A percentile compares a stretch with the other conserved stretches of the same genome.
Evolutionary conservation across 2,797 vertebrate genomes (phyloP).

Genomic region (Lacerta viridis): DNA sequence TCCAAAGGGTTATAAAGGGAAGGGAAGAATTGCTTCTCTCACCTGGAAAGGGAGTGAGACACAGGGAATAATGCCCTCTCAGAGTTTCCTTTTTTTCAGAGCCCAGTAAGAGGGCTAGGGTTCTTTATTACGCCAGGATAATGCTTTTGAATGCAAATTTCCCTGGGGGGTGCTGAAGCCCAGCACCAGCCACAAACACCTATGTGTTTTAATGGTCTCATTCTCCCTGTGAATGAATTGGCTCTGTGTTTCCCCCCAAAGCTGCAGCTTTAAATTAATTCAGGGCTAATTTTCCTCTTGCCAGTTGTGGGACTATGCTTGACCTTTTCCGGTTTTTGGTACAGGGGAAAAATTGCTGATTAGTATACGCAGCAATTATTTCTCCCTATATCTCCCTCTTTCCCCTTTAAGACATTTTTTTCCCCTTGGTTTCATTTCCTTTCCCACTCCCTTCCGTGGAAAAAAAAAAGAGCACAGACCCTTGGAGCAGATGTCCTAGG

Average conservation of each 20-base stretch:
- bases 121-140: conserved; percentile 45
- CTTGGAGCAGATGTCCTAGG: conserved; percentile 8
- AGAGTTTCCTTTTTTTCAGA: conserved; percentile 1
- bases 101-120: conserved; percentile 16
- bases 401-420: not conserved
- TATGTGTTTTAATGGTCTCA: conserved; percentile 65
- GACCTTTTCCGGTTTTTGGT: conserved; percentile 57
- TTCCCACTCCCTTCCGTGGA: not conserved
- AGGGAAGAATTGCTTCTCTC: conserved; percentile 39
- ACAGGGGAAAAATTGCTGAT: conserved; percentile 51
- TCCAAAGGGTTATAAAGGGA: conserved; percentile 56
- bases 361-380: conserved; percentile 52
- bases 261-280: conserved; percentile 67
- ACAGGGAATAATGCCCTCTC: not conserved
- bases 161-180: conserved; percentile 50
- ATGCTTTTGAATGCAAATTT: conserved; percentile 63
- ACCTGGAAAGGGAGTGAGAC: conserved; percentile 24
- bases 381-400: conserved; percentile 25
- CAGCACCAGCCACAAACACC: conserved; percentile 63
- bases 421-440: conserved; percentile 41
- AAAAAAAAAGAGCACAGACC: not conserved
- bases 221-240: conserved; percentile 70
- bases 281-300: conserved; percentile 69
- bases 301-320: conserved; percentile 35
- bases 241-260: conserved; percentile 60